These are phyloP conservation scores for Syritta pipiens DNA, from an alignment of 2,888 invertebrate species.

Conservation along the genomic window DNA sequence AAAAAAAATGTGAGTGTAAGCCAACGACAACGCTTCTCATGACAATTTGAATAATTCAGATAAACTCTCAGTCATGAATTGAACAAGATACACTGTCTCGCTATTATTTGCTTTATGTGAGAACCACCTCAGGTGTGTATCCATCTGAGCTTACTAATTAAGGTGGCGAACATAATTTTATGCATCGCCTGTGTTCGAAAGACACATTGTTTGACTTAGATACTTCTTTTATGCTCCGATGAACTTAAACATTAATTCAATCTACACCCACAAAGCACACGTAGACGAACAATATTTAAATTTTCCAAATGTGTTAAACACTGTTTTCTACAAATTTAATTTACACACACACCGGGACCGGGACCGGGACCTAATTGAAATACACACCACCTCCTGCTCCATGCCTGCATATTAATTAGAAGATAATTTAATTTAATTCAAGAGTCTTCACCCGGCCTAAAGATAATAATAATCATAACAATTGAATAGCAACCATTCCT, in stretches of 20 bases:
- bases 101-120: not conserved
- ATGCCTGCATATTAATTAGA: slow-evolving; percentile 47
- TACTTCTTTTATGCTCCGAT: slow-evolving; percentile 4
- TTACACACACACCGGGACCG: not conserved
- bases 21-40: too few species aligned
- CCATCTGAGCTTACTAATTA: not conserved
- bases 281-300: not conserved
- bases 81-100: not conserved
- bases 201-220: not conserved
- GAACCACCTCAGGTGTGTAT: slow-evolving; percentile 7
- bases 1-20: too few species aligned
- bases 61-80: too few species aligned
- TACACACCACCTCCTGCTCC: slow-evolving; percentile 5
- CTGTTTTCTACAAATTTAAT: not conserved
- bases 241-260: not conserved
- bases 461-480: slow-evolving; percentile 18
- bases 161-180: not conserved
- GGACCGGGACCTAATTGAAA: slow-evolving; percentile 13
- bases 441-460: not conserved
- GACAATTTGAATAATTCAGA: too few species aligned
- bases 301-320: not conserved
- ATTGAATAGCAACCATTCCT: slow-evolving; percentile 15
- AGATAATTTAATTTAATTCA: slow-evolving; percentile 13
- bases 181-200: not conserved
- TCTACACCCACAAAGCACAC: not conserved